Evolutionary conservation across 2,113 vertebrate genomes (phyloP).

Genomic region (Tricholaema leucomelas): DNA sequence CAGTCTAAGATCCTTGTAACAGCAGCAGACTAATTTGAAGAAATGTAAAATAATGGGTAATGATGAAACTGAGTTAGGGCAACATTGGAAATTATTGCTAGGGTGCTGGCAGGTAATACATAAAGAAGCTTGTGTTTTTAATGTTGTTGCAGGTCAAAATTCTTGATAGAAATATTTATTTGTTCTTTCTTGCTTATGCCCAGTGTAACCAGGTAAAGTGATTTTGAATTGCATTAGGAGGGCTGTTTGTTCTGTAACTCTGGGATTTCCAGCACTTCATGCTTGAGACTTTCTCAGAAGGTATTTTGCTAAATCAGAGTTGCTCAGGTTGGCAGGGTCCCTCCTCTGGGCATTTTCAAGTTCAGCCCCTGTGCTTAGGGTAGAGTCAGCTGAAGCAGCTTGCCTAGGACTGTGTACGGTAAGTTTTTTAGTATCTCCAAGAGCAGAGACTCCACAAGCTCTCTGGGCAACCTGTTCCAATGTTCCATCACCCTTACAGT

Average conservation of each 20-base stretch:
- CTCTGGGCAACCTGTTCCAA: background rate
- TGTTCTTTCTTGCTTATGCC: background rate
- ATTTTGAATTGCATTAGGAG: background rate
- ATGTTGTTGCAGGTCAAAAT: background rate
- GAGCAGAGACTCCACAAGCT: background rate
- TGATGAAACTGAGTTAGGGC: background rate
- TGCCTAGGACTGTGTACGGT: background rate
- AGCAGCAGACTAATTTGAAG: conserved; percentile 4
- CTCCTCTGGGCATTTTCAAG: background rate
- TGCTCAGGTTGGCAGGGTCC: background rate
- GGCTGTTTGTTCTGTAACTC: background rate
- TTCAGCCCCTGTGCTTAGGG: background rate
- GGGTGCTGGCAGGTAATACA: background rate
- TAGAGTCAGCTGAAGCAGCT: background rate
- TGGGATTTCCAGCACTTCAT: background rate
- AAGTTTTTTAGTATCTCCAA: background rate
- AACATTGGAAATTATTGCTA: background rate
- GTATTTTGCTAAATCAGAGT: background rate
- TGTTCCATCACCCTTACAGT: background rate
- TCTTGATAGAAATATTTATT: background rate
- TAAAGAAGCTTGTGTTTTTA: background rate
- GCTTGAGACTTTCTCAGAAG: background rate
- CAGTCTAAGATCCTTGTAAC: background rate
- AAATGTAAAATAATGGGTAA: background rate
- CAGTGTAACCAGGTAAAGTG: background rate